Evolutionary conservation across 2,888 invertebrate genomes (phyloP), one percentile per base, ranked within the genome.

Genomic region (Pristionchus exspectatus): DNA sequence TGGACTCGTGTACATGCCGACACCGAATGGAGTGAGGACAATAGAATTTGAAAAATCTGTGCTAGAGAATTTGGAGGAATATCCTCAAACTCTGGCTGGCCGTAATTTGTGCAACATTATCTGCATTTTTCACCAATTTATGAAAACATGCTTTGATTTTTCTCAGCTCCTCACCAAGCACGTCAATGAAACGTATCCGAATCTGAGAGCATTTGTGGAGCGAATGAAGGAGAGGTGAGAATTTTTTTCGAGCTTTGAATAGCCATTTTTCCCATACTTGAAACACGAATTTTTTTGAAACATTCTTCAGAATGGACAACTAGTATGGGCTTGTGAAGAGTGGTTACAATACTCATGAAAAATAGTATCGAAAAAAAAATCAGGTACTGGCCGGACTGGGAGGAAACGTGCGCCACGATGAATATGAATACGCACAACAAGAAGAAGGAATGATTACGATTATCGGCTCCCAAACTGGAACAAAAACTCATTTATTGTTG

Each of bases 361-460:
- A 5, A 66, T 1, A 27, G 9, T 5, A 66, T 84, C 16, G 21
- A n/a, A n/a, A 38, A 38, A 3, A 38, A 38, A 38, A 38, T 38
- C 44, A 50, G 44, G 9, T 50, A 7, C 77, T 77, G 77, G 77
- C 77, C 77, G 33, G 77, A 77, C 38, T 77, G 77, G 77, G 83
- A 83, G 54, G 83, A 83, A 50, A 83, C 83, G 2, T 83, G 83
- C 21, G 24, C 24, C 2, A 54, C 83, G 83, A 54, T 50, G 83
- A 50, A 83, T 54, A 50, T 83, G 83, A 83, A 83, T n/a, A 54
- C 83, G n/a, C 83, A 83, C 54, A 18, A 83, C 50, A 50, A 83
- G 77, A 77, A 50, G 44, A 50, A 50, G 44, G 44, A 50, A 50
- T 50, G 44, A 50, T 50, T 12, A 50, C 9, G 4, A 38, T 38